Evolutionary conservation across 2,888 invertebrate species (phyloP).

Genomic region (Ormyrus pomaceus): DNA sequence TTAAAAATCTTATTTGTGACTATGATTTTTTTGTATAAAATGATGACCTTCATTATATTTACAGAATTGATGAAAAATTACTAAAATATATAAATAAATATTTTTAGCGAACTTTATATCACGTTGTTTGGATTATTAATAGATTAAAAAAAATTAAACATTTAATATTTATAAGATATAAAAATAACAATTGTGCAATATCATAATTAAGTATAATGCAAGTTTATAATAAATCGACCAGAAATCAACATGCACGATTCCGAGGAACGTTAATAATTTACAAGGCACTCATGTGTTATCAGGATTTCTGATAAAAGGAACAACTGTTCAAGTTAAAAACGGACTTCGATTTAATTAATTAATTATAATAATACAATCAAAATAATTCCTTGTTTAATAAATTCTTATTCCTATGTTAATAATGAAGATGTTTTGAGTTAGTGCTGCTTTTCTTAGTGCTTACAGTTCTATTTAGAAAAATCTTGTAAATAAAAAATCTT

Average conservation of each 20-base stretch:
- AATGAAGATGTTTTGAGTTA: constrained; percentile 35
- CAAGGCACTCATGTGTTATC: constrained; percentile 65
- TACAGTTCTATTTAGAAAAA: constrained; percentile 31
- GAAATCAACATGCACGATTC: constrained; percentile 45
- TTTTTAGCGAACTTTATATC: constrained; percentile 35
- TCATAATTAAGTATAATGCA: constrained; percentile 19
- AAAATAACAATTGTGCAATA: constrained; percentile 34
- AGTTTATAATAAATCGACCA: constrained; percentile 19
- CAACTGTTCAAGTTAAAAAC: constrained; percentile 59
- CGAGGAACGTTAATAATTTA: constrained; percentile 63
- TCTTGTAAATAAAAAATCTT: constrained; percentile 42
- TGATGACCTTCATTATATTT: constrained; percentile 26
- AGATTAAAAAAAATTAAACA: constrained; percentile 23
- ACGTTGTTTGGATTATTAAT: constrained; percentile 32
- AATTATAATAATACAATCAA: constrained; percentile 47
- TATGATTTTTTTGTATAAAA: constrained; percentile 20
- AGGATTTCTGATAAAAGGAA: constrained; percentile 60
- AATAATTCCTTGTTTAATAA: constrained; percentile 36
- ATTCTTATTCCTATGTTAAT: constrained; percentile 29
- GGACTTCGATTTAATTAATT: constrained; percentile 47
- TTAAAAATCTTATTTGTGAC: constrained; percentile 22
- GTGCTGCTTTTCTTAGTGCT: not conserved
- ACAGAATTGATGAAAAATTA: constrained; percentile 48
- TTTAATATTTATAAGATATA: constrained; percentile 8
- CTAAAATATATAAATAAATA: constrained; percentile 44